Evolutionary conservation across 2,888 invertebrate species (phyloP).

Genomic region (Gibbula magus): DNA sequence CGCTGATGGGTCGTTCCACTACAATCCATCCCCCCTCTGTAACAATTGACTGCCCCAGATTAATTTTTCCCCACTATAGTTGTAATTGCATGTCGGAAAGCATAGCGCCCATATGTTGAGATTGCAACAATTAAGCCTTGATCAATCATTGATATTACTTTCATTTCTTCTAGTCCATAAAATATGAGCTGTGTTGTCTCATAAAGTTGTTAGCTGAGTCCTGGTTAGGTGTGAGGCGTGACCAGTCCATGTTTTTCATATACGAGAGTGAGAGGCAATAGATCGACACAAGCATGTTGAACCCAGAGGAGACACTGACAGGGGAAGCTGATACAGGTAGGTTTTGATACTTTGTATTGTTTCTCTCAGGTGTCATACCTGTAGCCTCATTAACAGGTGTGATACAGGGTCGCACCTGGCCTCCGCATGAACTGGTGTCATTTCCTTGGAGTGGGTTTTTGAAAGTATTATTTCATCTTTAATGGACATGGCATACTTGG

Average conservation of each 20-base stretch:
- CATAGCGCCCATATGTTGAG: conserved; percentile 31
- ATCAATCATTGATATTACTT: conserved; percentile 42
- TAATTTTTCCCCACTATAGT: background rate
- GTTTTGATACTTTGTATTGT: too few species aligned
- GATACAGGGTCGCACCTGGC: too few species aligned
- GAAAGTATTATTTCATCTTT: too few species aligned
- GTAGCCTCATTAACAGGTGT: too few species aligned
- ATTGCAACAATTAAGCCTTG: conserved; percentile 35
- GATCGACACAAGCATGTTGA: background rate
- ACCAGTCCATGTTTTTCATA: background rate
- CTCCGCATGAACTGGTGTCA: too few species aligned
- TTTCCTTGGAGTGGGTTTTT: too few species aligned
- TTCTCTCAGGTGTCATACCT: too few species aligned
- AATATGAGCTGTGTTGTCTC: conserved; percentile 27
- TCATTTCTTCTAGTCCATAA: conserved; percentile 43
- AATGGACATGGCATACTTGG: too few species aligned
- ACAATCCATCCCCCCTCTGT: background rate
- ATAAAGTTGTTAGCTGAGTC: background rate
- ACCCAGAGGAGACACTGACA: background rate
- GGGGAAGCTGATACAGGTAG: background rate
- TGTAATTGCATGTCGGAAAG: conserved; percentile 31
- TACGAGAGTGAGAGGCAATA: background rate
- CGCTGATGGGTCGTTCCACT: background rate
- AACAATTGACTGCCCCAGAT: background rate
- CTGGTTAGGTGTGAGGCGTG: background rate